These are phyloP conservation scores for Catocala sponsa DNA, from an alignment of 2,888 invertebrate species.

Conservation along the genomic window DNA sequence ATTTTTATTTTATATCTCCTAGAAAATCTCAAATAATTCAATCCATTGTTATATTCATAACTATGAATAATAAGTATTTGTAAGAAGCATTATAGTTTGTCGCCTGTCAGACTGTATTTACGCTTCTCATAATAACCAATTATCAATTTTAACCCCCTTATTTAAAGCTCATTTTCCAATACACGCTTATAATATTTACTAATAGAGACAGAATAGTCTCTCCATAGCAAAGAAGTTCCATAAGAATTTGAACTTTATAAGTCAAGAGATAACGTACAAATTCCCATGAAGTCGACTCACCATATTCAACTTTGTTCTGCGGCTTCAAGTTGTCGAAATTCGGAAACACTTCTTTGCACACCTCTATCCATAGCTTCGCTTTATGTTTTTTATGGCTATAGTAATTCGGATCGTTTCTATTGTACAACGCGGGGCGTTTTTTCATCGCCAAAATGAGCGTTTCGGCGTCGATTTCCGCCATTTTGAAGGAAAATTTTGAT, in stretches of 20 bases:
- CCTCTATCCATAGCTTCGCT: constrained; percentile 63
- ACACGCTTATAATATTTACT: background rate
- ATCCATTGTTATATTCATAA: background rate
- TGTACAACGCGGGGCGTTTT: constrained; percentile 62
- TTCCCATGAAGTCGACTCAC: constrained; percentile 49
- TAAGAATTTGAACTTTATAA: constrained; percentile 22
- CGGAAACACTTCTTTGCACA: constrained; percentile 61
- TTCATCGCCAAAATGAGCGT: constrained; percentile 64
- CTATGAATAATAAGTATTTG: background rate
- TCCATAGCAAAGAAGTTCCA: constrained; percentile 5
- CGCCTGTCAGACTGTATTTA: background rate
- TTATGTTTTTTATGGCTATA: constrained; percentile 62
- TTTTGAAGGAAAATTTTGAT: constrained; percentile 37
- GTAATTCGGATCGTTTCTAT: constrained; percentile 60
- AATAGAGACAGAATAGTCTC: constrained; percentile 5
- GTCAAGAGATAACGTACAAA: accelerated
- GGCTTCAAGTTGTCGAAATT: constrained; percentile 61
- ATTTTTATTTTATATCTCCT: too few relatives aligned
- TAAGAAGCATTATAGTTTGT: background rate
- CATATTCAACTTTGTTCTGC: constrained; percentile 62
- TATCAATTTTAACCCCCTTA: constrained; percentile 2
- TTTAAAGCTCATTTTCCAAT: background rate
- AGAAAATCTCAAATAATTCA: too few relatives aligned
- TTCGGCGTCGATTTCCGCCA: constrained; percentile 58
- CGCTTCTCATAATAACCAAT: background rate